Evolutionary conservation across 2,888 invertebrate genomes (phyloP).

Genomic region (Drosophila multiciliata): DNA sequence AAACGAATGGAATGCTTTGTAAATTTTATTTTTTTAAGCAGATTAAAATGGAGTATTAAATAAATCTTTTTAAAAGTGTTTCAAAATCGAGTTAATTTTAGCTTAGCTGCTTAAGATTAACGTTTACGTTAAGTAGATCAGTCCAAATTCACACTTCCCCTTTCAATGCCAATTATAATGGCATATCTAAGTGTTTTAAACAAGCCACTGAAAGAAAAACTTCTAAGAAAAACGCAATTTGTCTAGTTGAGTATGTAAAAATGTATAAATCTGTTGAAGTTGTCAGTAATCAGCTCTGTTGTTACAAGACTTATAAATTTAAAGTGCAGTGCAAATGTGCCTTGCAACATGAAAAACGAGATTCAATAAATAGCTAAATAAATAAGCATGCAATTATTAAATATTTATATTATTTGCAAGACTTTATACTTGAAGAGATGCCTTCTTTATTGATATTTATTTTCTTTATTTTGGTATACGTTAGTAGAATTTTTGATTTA

Average conservation of each 20-base stretch:
- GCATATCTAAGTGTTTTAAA: constrained; percentile 19
- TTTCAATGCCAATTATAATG: constrained; percentile 45
- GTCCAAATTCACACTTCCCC: constrained; percentile 17
- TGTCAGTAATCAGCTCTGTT: neutral
- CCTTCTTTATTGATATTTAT: neutral
- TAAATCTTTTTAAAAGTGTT: neutral
- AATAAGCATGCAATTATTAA: neutral
- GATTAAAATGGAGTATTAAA: neutral
- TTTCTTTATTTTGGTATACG: neutral
- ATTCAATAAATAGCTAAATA: neutral
- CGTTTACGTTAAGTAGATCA: neutral
- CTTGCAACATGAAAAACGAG: neutral
- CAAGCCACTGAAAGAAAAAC: neutral
- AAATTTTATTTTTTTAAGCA: neutral
- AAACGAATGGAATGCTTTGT: neutral
- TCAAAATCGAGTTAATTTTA: neutral
- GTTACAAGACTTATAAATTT: neutral
- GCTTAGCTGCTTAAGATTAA: neutral
- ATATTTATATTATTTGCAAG: too few species aligned
- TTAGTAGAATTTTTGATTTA: neutral
- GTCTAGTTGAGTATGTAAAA: neutral
- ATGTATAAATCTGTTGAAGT: neutral
- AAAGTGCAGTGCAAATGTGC: neutral
- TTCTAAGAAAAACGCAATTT: neutral
- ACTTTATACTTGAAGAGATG: neutral